These are phyloP conservation scores for Periophthalmus modestus DNA, from an alignment of 2,113 vertebrate genomes.

Conservation along the genomic window DNA sequence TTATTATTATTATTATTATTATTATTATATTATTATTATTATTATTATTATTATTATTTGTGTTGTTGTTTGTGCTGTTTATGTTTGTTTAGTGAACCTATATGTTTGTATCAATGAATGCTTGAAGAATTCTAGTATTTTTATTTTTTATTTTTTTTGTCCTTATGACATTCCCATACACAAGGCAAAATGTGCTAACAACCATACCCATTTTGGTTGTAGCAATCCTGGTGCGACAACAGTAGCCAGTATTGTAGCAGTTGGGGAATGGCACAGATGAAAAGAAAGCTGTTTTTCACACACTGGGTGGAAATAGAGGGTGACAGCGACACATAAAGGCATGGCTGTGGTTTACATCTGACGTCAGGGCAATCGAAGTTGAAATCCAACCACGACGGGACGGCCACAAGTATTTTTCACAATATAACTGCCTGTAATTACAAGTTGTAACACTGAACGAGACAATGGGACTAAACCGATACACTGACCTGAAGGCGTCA, in stretches of 20 bases:
- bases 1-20: not conserved
- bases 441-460: slow-evolving; percentile 38
- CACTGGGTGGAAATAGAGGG: slow-evolving; percentile 60
- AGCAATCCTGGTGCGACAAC: slow-evolving; percentile 42
- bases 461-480: slow-evolving; percentile 50
- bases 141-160: slow-evolving; percentile 7
- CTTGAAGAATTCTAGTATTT: not conserved
- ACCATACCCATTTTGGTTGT: slow-evolving; percentile 26
- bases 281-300: slow-evolving; percentile 68
- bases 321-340: slow-evolving; percentile 70
- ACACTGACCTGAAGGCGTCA: slow-evolving; percentile 11
- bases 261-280: slow-evolving; percentile 38
- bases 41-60: slow-evolving; percentile 46
- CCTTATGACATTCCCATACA: not conserved
- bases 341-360: slow-evolving; percentile 64
- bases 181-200: slow-evolving; percentile 4
- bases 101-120: slow-evolving; percentile 22
- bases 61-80: slow-evolving; percentile 50
- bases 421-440: slow-evolving; percentile 41
- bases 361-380: slow-evolving; percentile 72
- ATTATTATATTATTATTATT: too few species aligned
- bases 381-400: slow-evolving; percentile 54
- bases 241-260: slow-evolving; percentile 51
- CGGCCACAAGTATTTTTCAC: slow-evolving; percentile 62
- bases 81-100: slow-evolving; percentile 10